These are phyloP conservation scores for Pollachius pollachius DNA, from an alignment of 2,113 vertebrate species.

Conservation along the genomic window DNA sequence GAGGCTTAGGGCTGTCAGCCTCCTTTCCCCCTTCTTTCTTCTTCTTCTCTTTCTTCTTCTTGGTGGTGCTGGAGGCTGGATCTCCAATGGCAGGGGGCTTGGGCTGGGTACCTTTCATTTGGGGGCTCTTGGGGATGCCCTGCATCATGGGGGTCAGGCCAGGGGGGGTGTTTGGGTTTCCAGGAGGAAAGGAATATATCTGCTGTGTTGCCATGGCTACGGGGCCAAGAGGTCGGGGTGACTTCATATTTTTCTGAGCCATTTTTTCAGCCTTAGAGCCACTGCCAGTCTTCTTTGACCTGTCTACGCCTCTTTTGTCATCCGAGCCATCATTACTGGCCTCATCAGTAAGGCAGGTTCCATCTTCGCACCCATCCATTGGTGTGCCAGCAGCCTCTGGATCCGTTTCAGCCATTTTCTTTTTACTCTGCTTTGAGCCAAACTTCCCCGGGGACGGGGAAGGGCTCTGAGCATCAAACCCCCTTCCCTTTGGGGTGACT, in stretches of 20 bases:
- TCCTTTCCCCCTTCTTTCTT: constrained; percentile 90
- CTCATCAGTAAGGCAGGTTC: constrained; percentile 86
- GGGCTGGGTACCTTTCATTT: constrained; percentile 92
- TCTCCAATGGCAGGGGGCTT: constrained; percentile 90
- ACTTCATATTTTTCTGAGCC: constrained; percentile 89
- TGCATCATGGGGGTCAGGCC: constrained; percentile 86
- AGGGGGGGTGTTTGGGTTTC: constrained; percentile 81
- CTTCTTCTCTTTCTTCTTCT: constrained; percentile 99
- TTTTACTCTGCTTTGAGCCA: constrained; percentile 87
- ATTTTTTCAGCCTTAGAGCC: constrained; percentile 85
- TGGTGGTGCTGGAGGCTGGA: constrained; percentile 83
- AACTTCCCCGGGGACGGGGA: constrained; percentile 92
- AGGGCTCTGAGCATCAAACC: constrained; percentile 90
- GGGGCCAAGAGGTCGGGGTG: constrained; percentile 84
- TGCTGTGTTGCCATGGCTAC: constrained; percentile 78
- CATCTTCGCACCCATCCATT: constrained; percentile 89
- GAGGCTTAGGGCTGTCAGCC: constrained; percentile 86
- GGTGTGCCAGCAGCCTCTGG: constrained; percentile 79
- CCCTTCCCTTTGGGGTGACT: constrained; percentile 90
- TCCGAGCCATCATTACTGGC: constrained; percentile 93
- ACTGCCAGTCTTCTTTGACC: constrained; percentile 82
- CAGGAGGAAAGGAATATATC: constrained; percentile 87
- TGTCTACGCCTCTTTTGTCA: constrained; percentile 85
- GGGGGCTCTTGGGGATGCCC: constrained; percentile 91
- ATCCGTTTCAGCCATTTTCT: constrained; percentile 89